Evolutionary conservation across 2,888 invertebrate species (phyloP).

Genomic region (Acheta domesticus): DNA sequence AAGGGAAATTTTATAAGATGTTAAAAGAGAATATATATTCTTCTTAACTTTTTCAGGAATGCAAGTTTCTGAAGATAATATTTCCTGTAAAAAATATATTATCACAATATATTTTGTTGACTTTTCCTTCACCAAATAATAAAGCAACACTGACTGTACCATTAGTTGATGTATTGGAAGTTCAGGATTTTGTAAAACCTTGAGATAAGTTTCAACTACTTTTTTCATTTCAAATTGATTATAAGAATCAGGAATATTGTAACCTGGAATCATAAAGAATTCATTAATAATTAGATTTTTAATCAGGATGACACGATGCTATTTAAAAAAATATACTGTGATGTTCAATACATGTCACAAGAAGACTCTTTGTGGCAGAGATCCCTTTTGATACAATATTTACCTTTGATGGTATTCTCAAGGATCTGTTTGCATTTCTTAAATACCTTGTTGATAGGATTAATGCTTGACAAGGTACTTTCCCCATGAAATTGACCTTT

Average conservation of each 20-base stretch:
- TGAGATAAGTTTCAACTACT: constrained; percentile 89
- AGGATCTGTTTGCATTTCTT: not conserved
- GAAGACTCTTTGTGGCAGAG: no score
- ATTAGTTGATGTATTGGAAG: constrained; percentile 90
- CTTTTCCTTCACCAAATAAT: no score
- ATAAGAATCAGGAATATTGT: constrained; percentile 82
- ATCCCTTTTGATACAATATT: not conserved
- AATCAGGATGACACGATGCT: no score
- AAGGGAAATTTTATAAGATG: constrained; percentile 89
- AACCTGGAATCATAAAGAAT: constrained; percentile 51
- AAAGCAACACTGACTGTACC: constrained; percentile 41
- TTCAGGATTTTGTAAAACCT: constrained; percentile 84
- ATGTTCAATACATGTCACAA: no score
- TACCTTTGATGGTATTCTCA: not conserved
- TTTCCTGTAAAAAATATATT: constrained; percentile 57
- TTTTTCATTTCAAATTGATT: constrained; percentile 76
- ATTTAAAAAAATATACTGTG: no score
- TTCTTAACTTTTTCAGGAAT: constrained; percentile 92
- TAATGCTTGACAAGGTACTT: constrained; percentile 48
- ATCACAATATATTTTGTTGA: not conserved
- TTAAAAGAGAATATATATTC: constrained; percentile 89
- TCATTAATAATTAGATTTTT: not conserved
- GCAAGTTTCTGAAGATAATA: constrained; percentile 92
- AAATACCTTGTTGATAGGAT: not conserved
- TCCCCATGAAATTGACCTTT: constrained; percentile 72